Evolutionary conservation across 2,113 vertebrate genomes (phyloP), one percentile per base, ranked within the genome.

Genomic region (Orientallactaga bullata): DNA sequence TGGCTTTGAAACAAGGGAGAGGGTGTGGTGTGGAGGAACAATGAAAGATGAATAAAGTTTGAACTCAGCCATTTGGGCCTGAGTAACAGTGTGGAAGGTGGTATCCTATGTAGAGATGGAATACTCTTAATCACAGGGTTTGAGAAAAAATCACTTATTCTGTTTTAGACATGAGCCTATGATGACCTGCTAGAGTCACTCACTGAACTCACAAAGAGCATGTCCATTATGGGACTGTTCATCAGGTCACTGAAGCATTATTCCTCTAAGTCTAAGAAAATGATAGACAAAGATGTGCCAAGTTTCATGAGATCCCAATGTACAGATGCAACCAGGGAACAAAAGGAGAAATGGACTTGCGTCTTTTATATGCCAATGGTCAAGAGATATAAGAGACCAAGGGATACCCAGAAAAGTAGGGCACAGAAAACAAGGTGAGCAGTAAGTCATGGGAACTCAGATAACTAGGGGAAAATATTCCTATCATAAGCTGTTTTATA

Each of bases 1-100:
- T 68, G 16, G 47, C 13, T 7, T 7, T 11, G 82, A 42, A 92
- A 60, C 16, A 42, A 39, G 5, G 30, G 65, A 79, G 18, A 77
- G 3, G n/a, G 12, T 1, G 13, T 8, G 21, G 7, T 4, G 23
- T 1, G 0, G 2, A 23, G 1, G 7, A 73, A 32, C 3, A 15
- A 66, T 4, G 17, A 51, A 55, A 51, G 20, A 65, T 7, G 8
- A 79, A 78, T n/a, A 11, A 66, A 42, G 11, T 39, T 47, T 32
- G 7, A 71, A 16, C 69, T 51, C 10, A 11, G 11, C 42, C 28
- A 9, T 51, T 68, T 37, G 13, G n/a, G 12, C 47, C n/a, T 81
- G 42, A 93, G 30, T 8, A 68, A n/a, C 39, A 28, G 17, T 10
- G 11, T 73, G 32, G 42, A 42, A 76, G 10, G 15, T 0, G 24